Base-by-base conservation (phyloP, 1,140 invertebrate genomes). In the Rhizoglyphus robini region DNA sequence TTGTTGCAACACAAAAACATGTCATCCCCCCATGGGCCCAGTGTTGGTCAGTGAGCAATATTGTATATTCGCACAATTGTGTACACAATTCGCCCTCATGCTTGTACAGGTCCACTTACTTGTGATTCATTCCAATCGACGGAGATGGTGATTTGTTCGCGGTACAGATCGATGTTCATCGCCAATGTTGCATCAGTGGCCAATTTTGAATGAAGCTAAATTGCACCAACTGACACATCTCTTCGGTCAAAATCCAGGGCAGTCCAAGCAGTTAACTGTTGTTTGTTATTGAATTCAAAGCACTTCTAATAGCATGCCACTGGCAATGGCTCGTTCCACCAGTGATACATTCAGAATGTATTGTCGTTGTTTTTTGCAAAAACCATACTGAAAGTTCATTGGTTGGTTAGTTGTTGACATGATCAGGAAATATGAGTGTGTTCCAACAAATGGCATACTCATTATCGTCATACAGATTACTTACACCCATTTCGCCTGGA, bases 331-430 rank as follows among this genome's bases (percentile, higher is more conserved):
- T 32, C 2, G 2, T 46, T 60, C 58, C 71, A 2, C 57, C 25
- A 30, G 29, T 25, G 27, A 66, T 23, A 13, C 31, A 11, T 67
- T 75, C 74, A 18, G 74, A 70, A 70, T 30, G 48, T 63, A 23
- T 25, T 36, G 32, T 15, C 23, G 23, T 13, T 30, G 25, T 48
- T 62, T 31, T 41, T 61, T 32, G 1, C 49, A 5, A n/a, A 20
- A 20, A 27, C 32, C 60, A 31, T 23, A 27, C 5, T 75, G 73
- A 66, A 72, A 76, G 38, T 69, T 36, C 70, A 75, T 75, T 1
- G 76, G 69, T 20, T 68, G 47, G 51, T 70, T 69, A 54, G 71
- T 78, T 30, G 23, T n/a, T n/a, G n/a, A n/a, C n/a, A n/a, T n/a
- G 5, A 23, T 32, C 34, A 2, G 48, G 3, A 51, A 70, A 70